Conservation (phyloP, 2,888 invertebrate genomes). For the Cataglyphis livida region DNA sequence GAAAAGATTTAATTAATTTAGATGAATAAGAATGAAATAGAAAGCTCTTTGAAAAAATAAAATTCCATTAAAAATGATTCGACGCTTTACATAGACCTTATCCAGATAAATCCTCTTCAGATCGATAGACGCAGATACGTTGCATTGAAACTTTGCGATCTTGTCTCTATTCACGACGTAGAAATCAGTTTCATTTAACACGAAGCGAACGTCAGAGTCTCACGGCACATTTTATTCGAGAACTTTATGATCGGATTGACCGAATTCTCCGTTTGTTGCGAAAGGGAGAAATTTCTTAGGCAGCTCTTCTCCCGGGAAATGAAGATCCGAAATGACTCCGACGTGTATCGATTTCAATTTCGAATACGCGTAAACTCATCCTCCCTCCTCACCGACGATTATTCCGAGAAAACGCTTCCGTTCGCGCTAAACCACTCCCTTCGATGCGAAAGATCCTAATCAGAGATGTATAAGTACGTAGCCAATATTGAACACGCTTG, state of each 20-base stretch:
- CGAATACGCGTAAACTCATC: slow-evolving; percentile 23
- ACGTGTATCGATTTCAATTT: slow-evolving; percentile 31
- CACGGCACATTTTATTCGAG: slow-evolving; percentile 25
- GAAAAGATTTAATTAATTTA: background rate
- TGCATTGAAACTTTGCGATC: slow-evolving; percentile 26
- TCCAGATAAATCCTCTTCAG: background rate
- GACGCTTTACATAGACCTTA: background rate
- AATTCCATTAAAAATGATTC: slow-evolving; percentile 24
- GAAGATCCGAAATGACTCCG: slow-evolving; percentile 21
- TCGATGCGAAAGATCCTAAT: slow-evolving; percentile 2
- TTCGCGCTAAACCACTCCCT: background rate
- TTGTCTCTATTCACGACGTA: slow-evolving; percentile 11
- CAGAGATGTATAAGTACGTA: background rate
- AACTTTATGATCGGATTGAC: slow-evolving; percentile 51
- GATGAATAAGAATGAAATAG: slow-evolving; percentile 3
- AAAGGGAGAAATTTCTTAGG: slow-evolving; percentile 37
- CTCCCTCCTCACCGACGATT: background rate
- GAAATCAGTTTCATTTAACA: slow-evolving; percentile 50
- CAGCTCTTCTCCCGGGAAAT: slow-evolving; percentile 25
- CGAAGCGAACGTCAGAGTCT: slow-evolving; percentile 26
- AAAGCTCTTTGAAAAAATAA: background rate
- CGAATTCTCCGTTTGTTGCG: slow-evolving; percentile 31
- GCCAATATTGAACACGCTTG: background rate
- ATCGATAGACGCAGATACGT: slow-evolving; percentile 6
- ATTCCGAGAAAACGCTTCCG: background rate